Evolutionary conservation across 2,797 vertebrate genomes (phyloP), one percentile per base, ranked within the genome.

Genomic region (Sebastes miniatus): DNA sequence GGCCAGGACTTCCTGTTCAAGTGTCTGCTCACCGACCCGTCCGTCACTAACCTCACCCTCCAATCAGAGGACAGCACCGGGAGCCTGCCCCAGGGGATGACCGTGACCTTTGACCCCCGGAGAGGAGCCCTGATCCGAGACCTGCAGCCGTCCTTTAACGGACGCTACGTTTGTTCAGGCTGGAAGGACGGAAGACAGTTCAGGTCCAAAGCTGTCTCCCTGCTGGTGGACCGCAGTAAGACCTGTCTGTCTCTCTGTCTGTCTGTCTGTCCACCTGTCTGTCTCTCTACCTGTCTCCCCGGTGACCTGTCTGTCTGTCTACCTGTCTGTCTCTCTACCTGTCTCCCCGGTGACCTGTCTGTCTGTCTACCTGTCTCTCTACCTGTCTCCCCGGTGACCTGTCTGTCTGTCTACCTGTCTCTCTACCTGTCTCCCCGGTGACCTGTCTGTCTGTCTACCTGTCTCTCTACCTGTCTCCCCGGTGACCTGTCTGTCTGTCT

Each of bases 1-100:
- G 97, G 95, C 0, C 56, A 86, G 0, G 83, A 96, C 1, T 95
- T 91, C 5, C 77, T 96, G 58, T 43, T 98, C 29, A 95, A 88
- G 20, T 99, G 98, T 69, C 83, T 97, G 69, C 85, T 97, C 85
- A 97, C 96, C 0, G 94, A 97, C 86, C 97, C 97, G 0, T 88
- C 93, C 0, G 74, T 93, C 68, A 91, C 91, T 0, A 80, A 69
- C 0, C 90, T 97, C 58, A 95, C 93, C 0, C 90, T 99, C 69
- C 36, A 85, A 67, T 89, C 27, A 68, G 34, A 8, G 0, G 31
- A 2, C 0, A 14, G 77, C 0, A 0, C 0, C 0, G 8, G 20
- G 1, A n/a, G 4, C 1, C 81, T 94, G 31, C 94, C 93, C 0
- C 25, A 13, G 0, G 90, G 89, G 10, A 95, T 96, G 88, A 92